Percentiles rank a stretch among this genome's conserved stretches.
These are phyloP conservation scores for Gobius niger DNA, from an alignment of 2,113 vertebrate genomes.

Conservation along the genomic window DNA sequence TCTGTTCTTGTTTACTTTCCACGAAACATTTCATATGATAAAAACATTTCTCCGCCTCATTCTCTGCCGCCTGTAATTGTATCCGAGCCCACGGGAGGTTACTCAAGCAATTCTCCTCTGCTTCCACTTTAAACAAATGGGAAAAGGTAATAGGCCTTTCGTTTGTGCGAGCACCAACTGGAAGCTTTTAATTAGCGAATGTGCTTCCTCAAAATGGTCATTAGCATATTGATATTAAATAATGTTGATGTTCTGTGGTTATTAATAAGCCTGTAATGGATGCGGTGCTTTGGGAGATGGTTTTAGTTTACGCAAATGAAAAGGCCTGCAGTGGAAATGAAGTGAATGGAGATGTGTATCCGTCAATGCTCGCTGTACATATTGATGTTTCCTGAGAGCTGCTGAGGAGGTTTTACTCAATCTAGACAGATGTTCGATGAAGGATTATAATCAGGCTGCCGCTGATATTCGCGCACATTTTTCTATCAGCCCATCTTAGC, in stretches of 20 bases:
- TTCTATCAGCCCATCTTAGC: background rate
- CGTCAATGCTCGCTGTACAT: background rate
- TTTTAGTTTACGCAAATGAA: background rate
- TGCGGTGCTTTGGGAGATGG: background rate
- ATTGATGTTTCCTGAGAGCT: background rate
- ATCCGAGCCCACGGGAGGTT: background rate
- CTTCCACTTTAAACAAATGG: background rate
- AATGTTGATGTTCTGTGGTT: constrained; percentile 1
- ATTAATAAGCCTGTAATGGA: background rate
- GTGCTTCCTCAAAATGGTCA: background rate
- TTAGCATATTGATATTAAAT: constrained; percentile 9
- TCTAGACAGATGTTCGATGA: constrained; percentile 1
- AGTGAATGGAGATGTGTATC: background rate
- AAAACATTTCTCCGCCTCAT: background rate
- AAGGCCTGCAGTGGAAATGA: background rate
- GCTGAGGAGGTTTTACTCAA: background rate
- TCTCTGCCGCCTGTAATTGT: background rate
- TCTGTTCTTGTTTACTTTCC: background rate
- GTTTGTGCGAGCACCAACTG: background rate
- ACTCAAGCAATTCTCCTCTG: background rate
- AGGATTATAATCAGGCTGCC: background rate
- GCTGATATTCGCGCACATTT: background rate
- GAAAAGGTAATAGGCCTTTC: background rate
- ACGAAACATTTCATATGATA: background rate
- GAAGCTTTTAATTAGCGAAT: background rate